Evolutionary conservation across 2,797 vertebrate species (phyloP).

Genomic region (Carcharodon carcharias): DNA sequence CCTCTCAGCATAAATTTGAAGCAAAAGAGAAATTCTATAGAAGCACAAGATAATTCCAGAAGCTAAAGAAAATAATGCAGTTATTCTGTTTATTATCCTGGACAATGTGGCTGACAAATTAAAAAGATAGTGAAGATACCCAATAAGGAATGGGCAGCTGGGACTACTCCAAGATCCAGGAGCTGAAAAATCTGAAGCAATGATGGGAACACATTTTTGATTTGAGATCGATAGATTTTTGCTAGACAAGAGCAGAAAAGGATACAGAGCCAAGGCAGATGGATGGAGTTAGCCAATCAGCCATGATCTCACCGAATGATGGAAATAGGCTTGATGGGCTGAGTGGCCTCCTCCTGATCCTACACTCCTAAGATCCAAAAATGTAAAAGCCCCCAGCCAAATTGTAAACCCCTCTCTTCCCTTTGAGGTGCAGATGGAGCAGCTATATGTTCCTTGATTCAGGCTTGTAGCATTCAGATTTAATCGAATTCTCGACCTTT

Average conservation of each 20-base stretch:
- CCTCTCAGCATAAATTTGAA: background rate
- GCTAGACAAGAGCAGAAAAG: background rate
- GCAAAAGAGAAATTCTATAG: background rate
- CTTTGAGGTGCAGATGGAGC: background rate
- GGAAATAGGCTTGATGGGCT: background rate
- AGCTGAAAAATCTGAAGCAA: background rate
- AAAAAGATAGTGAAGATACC: background rate
- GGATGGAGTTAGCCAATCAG: background rate
- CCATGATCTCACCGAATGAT: background rate
- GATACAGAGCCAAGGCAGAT: background rate
- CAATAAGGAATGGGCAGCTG: background rate
- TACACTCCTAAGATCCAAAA: background rate
- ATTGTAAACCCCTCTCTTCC: background rate
- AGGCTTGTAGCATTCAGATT: background rate
- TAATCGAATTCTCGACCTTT: background rate
- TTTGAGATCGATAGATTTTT: background rate
- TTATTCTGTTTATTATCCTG: background rate
- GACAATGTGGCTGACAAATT: background rate
- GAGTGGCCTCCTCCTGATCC: background rate
- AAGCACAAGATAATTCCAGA: background rate
- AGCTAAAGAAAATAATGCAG: background rate
- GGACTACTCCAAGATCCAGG: background rate
- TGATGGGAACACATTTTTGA: background rate
- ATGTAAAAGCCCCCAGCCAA: background rate
- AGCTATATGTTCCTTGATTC: background rate